Conservation (phyloP, 2,113 vertebrate genomes). For the Hypomesus transpacificus region DNA sequence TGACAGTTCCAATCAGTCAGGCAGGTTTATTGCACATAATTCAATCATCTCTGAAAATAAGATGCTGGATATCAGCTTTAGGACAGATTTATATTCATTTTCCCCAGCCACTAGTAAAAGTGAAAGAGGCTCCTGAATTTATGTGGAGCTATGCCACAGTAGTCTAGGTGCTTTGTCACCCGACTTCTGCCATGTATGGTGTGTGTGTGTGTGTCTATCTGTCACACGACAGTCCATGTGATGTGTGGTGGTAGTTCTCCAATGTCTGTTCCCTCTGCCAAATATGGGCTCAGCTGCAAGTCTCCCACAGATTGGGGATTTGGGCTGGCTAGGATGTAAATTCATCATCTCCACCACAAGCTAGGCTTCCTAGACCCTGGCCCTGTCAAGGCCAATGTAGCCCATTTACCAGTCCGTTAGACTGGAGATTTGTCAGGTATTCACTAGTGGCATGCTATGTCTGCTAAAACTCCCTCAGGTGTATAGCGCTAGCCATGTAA, state of each 20-base stretch:
- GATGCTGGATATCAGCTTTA: conserved; percentile 40
- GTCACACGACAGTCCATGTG: neutral
- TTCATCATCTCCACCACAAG: conserved; percentile 15
- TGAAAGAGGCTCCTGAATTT: conserved; percentile 28
- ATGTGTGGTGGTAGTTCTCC: neutral
- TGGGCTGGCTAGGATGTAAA: conserved; percentile 6
- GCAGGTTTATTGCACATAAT: conserved; percentile 36
- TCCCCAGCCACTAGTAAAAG: conserved; percentile 36
- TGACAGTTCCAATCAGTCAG: conserved; percentile 39
- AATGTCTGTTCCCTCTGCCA: conserved; percentile 2
- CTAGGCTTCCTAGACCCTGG: neutral
- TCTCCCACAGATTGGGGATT: conserved; percentile 14
- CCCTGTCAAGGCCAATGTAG: neutral
- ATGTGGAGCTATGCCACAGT: conserved; percentile 14
- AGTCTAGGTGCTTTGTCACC: conserved; percentile 24
- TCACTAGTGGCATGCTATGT: neutral
- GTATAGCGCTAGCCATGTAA: no score
- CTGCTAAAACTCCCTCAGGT: no score
- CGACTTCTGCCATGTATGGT: neutral
- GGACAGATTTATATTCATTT: conserved; percentile 40
- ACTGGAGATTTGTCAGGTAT: conserved; percentile 1
- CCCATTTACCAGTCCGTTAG: neutral
- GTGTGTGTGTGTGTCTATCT: conserved; percentile 3
- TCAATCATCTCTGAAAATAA: conserved; percentile 43
- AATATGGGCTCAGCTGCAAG: conserved; percentile 17